A percentile compares a stretch with the other conserved stretches of the same genome.
Evolutionary conservation across 2,113 vertebrate species (phyloP).

Genomic region (Podarcis cretensis): DNA sequence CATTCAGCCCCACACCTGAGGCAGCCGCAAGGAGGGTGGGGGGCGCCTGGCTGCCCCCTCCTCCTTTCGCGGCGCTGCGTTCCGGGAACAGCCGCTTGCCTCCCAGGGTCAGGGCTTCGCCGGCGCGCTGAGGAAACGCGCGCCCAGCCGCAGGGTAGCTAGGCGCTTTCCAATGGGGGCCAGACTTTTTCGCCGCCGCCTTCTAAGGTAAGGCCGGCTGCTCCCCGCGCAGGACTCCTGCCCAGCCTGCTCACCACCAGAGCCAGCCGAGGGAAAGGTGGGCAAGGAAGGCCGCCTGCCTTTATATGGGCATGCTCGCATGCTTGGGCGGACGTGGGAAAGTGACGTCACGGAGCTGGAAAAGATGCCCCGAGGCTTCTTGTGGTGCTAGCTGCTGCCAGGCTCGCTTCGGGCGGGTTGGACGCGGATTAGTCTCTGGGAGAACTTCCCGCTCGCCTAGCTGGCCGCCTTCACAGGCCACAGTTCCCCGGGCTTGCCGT

Average conservation of each 20-base stretch:
- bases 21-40: neutral
- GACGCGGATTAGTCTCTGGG: neutral
- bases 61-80: neutral
- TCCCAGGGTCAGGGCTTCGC: too few relatives aligned
- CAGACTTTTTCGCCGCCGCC: slow-evolving; percentile 48
- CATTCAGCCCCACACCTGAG: neutral
- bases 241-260: slow-evolving; percentile 9
- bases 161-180: too few relatives aligned
- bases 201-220: slow-evolving; percentile 74
- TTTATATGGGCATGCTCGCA: slow-evolving; percentile 77
- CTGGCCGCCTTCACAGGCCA: too few relatives aligned
- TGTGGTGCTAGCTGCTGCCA: neutral
- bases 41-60: neutral
- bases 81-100: neutral
- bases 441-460: too few relatives aligned
- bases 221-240: neutral
- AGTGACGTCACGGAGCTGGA: rapidly evolving
- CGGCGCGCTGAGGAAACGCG: too few relatives aligned
- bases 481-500: neutral
- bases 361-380: neutral
- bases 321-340: rapidly evolving
- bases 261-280: neutral
- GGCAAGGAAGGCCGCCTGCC: slow-evolving; percentile 73
- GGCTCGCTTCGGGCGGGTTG: neutral
- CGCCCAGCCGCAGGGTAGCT: too few relatives aligned